phyloP scores from a whole-genome alignment of 2,888 invertebrate species.

The Thyatira batis region DNA sequence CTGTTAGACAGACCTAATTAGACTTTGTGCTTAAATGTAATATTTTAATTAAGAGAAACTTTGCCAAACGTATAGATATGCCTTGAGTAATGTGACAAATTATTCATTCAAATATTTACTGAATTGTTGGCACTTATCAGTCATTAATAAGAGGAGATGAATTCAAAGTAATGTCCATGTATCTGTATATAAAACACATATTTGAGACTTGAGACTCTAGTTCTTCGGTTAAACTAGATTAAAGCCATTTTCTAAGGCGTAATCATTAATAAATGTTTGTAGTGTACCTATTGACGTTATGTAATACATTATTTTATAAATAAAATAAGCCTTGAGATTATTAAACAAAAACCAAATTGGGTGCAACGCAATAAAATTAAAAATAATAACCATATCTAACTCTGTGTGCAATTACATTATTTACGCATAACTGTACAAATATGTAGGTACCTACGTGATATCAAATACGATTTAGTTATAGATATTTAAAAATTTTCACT shows the following conservation, averaged over 20 bases:
- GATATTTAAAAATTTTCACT: background rate
- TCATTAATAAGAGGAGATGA: conserved; percentile 29
- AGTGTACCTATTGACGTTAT: too few relatives aligned
- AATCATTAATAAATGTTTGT: too few relatives aligned
- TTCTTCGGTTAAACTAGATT: too few relatives aligned
- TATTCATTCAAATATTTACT: conserved; percentile 33
- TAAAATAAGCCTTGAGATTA: background rate
- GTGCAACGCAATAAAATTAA: background rate
- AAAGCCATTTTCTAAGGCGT: too few relatives aligned
- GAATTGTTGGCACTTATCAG: conserved; percentile 41
- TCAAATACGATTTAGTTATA: background rate
- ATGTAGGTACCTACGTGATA: background rate
- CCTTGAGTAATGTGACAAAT: conserved; percentile 43
- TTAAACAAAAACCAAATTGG: background rate
- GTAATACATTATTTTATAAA: too few relatives aligned
- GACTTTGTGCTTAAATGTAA: background rate
- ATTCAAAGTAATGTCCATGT: background rate
- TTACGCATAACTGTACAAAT: background rate
- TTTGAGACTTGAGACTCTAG: too few relatives aligned
- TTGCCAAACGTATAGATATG: conserved; percentile 35
- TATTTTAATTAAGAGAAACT: conserved; percentile 6
- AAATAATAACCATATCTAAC: background rate
- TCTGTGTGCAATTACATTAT: background rate
- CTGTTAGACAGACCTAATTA: background rate
- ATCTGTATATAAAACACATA: background rate